phyloP scores from a whole-genome alignment of 2,888 invertebrate species.

The Drosophila siamana region DNA sequence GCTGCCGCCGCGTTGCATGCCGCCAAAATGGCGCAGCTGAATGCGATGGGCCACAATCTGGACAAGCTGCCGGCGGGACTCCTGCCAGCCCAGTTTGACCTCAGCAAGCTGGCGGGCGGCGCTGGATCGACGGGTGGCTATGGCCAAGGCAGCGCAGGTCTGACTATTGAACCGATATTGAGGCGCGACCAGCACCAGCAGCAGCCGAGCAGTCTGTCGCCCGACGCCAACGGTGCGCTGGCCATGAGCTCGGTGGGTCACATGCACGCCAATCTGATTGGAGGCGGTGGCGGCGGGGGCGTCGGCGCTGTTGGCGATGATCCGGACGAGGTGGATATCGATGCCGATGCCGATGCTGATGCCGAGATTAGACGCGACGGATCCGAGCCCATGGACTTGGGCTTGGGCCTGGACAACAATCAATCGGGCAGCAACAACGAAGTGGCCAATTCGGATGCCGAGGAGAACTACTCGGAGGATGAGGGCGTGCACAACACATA shows the following conservation, averaged over 20 bases:
- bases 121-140: constrained; percentile 48
- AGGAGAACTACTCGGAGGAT: constrained; percentile 85
- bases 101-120: constrained; percentile 81
- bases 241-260: constrained; percentile 56
- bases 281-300: no score
- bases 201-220: constrained; percentile 65
- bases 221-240: constrained; percentile 57
- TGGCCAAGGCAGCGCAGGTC: constrained; percentile 63
- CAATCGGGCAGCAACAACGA: constrained; percentile 84
- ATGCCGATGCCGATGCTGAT: constrained; percentile 37
- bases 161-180: constrained; percentile 84
- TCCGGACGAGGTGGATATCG: constrained; percentile 52
- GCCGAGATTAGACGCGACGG: constrained; percentile 83
- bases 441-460: constrained; percentile 82
- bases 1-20: constrained; percentile 92
- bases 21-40: constrained; percentile 92
- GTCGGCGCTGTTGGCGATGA: constrained; percentile 25
- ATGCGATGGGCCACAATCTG: constrained; percentile 87
- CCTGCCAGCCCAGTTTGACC: constrained; percentile 84
- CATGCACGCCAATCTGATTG: constrained; percentile 48
- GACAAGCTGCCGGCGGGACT: constrained; percentile 87
- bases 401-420: constrained; percentile 83
- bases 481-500: constrained; percentile 84
- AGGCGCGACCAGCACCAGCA: constrained; percentile 76
- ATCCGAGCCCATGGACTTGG: constrained; percentile 85